Evolutionary conservation across 1,140 invertebrate species (phyloP).

Genomic region (Melipona quadrifasciata): DNA sequence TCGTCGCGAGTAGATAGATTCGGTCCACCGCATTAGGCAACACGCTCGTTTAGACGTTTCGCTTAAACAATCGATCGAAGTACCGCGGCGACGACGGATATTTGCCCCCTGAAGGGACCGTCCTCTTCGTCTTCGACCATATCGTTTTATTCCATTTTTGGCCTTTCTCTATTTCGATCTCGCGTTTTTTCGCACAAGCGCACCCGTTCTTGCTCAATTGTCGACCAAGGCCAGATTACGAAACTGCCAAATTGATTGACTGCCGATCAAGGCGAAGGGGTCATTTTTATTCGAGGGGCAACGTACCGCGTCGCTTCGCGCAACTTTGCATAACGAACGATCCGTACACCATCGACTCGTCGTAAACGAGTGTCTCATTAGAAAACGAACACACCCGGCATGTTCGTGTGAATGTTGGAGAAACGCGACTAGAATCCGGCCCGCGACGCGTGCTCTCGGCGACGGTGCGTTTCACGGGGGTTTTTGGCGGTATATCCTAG

Average conservation of each 20-base stretch:
- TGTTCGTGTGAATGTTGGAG: slow-evolving; percentile 54
- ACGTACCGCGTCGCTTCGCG: neutral
- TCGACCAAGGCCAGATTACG: slow-evolving; percentile 33
- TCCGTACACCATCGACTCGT: neutral
- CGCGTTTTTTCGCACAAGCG: slow-evolving; percentile 32
- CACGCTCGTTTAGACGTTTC: neutral
- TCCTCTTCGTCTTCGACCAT: slow-evolving; percentile 53
- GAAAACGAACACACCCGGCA: slow-evolving; percentile 56
- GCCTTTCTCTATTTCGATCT: slow-evolving; percentile 48
- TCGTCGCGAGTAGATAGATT: slow-evolving; percentile 68
- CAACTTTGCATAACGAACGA: neutral
- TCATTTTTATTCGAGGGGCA: slow-evolving; percentile 28
- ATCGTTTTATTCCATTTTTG: slow-evolving; percentile 34
- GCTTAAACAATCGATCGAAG: no score
- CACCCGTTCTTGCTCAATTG: slow-evolving; percentile 46
- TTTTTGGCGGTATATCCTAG: slow-evolving; percentile 52
- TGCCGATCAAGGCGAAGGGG: slow-evolving; percentile 54
- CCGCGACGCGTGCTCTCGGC: slow-evolving; percentile 65
- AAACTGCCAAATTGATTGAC: slow-evolving; percentile 61
- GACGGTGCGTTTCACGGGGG: slow-evolving; percentile 60
- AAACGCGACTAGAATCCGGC: slow-evolving; percentile 39
- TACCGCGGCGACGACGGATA: neutral
- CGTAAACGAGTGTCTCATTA: neutral
- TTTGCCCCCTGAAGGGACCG: slow-evolving; percentile 28
- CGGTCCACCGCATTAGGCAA: slow-evolving; percentile 27